Evolutionary conservation across 1,140 invertebrate species (phyloP).

Genomic region (Drosophila pandora): DNA sequence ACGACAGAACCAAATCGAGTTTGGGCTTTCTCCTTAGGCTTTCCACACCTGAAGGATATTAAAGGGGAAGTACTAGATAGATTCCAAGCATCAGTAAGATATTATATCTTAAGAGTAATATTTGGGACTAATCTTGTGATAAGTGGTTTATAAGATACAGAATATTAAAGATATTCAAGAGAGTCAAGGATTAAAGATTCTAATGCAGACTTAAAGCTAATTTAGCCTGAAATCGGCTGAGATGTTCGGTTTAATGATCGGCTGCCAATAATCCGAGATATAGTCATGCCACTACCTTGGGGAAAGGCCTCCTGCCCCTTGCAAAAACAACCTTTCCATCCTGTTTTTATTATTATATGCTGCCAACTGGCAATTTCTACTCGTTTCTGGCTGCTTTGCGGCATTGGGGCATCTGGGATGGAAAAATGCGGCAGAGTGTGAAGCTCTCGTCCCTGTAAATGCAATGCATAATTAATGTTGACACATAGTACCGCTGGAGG

Average conservation of each 20-base stretch:
- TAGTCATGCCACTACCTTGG: too few species aligned
- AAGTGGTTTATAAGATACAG: too few species aligned
- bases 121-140: too few species aligned
- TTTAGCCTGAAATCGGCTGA: too few species aligned
- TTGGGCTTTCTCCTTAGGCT: conserved; percentile 14
- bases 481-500: conserved; percentile 42
- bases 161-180: too few species aligned
- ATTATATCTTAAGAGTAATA: too few species aligned
- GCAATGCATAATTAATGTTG: conserved; percentile 76
- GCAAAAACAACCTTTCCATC: background rate
- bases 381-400: background rate
- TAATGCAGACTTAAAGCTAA: too few species aligned
- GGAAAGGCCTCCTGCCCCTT: too few species aligned
- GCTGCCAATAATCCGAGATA: too few species aligned
- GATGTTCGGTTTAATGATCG: background rate
- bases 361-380: background rate
- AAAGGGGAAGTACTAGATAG: background rate
- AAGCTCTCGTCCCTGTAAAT: conserved; percentile 5
- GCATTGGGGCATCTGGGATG: conserved; percentile 9
- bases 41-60: conserved; percentile 15
- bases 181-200: too few species aligned
- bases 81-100: background rate
- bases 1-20: conserved; percentile 64
- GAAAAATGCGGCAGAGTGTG: conserved; percentile 7
- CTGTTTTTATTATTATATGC: background rate